These are phyloP conservation scores for Calephelis perditalis DNA, from an alignment of 2,888 invertebrate genomes.

Conservation along the genomic window DNA sequence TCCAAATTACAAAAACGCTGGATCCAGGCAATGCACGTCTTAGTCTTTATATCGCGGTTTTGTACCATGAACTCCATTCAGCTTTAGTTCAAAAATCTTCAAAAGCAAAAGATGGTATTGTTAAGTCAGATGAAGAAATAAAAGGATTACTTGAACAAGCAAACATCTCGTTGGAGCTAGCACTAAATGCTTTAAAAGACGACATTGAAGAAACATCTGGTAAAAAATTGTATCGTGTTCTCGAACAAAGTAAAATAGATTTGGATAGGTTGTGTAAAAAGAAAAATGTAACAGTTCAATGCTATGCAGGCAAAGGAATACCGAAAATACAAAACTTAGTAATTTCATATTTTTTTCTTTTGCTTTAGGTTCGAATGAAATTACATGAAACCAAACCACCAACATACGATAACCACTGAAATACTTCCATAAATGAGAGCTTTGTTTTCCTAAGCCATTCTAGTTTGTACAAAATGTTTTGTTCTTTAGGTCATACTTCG, in stretches of 20 bases:
- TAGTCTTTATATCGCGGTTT: constrained; percentile 86
- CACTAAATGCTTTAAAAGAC: constrained; percentile 66
- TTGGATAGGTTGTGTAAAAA: constrained; percentile 23
- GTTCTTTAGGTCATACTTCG: no score
- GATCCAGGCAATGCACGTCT: constrained; percentile 87
- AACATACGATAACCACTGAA: no score
- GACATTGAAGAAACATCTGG: constrained; percentile 76
- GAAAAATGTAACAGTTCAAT: constrained; percentile 25
- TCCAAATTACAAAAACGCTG: constrained; percentile 79
- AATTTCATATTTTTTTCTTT: no score
- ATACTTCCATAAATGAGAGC: no score
- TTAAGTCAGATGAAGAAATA: constrained; percentile 51
- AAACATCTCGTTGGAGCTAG: constrained; percentile 56
- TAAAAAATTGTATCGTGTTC: constrained; percentile 66
- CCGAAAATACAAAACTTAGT: no score
- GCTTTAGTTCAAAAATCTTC: constrained; percentile 73
- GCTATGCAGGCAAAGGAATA: no score
- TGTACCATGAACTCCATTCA: constrained; percentile 84
- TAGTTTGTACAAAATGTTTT: no score
- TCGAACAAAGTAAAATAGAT: constrained; percentile 54
- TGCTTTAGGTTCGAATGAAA: no score
- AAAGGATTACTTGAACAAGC: constrained; percentile 63
- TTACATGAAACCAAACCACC: no score
- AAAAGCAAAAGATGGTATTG: constrained; percentile 48
- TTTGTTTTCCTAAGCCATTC: no score